Base-by-base conservation (phyloP, 2,797 vertebrate genomes). In the Onychomys torridus region DNA sequence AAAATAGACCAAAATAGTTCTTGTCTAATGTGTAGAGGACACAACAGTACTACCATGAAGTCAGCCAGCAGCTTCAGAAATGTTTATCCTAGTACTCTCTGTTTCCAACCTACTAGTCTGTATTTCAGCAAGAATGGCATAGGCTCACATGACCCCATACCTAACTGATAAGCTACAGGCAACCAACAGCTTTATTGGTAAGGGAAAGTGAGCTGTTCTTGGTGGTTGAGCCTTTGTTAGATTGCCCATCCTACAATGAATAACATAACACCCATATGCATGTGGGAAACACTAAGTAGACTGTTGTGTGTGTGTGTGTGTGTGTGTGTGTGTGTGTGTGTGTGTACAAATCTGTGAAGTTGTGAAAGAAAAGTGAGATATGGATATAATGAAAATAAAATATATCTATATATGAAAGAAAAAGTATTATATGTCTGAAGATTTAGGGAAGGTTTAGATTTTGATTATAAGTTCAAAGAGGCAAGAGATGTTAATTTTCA, bases 21-120 rank as follows among this genome's bases (percentile, higher is more conserved):
- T 61, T 40, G 37, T 71, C 40, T 23, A 40, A 32, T 12, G 10
- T 59, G 1, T 19, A 16, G 23, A 90, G 12, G 16, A 57, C 71
- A 43, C 4, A 77, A 8, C 49, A 13, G 40, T 59, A 25, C 23
- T 11, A 9, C 4, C 34, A 1, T 59, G 27, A 77, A 89, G 11
- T 32, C 14, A 2, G n/a, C 7, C 0, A 11, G 0, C 0, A 17
- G 61, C 29, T 67, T 85, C 67, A 52, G 2, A 52, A 55, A 27
- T n/a, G 4, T 69, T 67, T 49, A 52, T 27, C 13, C 49, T 23
- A 23, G 43, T 25, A 11, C 1, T 17, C 32, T 21, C 19, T 13
- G 2, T 6, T 13, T 46, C 16, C 19, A 49, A 1, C 75, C 49
- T n/a, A 32, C 65, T 7, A 61, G 13, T n/a, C 37, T 73, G 7